These are phyloP conservation scores for Scaptomyza graminum DNA, from an alignment of 1,140 invertebrate genomes.

Conservation along the genomic window DNA sequence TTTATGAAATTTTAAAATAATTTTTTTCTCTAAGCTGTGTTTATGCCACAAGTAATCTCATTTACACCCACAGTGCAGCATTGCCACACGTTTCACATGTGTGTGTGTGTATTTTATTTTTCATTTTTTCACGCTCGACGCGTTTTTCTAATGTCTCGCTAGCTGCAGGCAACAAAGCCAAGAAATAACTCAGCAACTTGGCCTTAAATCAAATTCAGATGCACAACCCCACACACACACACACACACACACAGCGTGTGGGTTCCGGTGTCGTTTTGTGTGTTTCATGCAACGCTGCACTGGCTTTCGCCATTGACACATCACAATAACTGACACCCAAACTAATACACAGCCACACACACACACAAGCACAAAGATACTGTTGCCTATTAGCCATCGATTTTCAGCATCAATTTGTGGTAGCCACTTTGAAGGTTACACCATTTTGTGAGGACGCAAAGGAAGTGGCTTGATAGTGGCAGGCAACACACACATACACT, in stretches of 20 bases:
- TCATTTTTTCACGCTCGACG: slow-evolving; percentile 61
- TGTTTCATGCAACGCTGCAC: slow-evolving; percentile 50
- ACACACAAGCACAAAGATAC: slow-evolving; percentile 10
- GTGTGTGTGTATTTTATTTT: slow-evolving; percentile 29
- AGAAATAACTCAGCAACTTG: slow-evolving; percentile 47
- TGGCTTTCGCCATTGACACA: slow-evolving; percentile 71
- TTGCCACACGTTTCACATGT: slow-evolving; percentile 3
- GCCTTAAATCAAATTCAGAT: slow-evolving; percentile 75
- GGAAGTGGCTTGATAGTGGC: slow-evolving; percentile 19
- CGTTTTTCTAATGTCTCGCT: slow-evolving; percentile 54
- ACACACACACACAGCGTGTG: background rate
- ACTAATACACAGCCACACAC: slow-evolving; percentile 5
- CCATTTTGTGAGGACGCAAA: slow-evolving; percentile 11
- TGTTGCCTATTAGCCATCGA: slow-evolving; percentile 69
- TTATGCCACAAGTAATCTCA: background rate
- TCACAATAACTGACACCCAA: slow-evolving; percentile 43
- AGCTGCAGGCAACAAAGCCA: slow-evolving; percentile 43
- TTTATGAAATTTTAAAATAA: no score
- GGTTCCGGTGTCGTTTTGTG: slow-evolving; percentile 5
- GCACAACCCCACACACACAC: slow-evolving; percentile 18
- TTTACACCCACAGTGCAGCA: background rate
- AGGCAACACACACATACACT: background rate
- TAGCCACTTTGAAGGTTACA: slow-evolving; percentile 65
- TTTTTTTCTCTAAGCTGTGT: no score
- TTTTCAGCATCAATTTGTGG: slow-evolving; percentile 71